These are phyloP conservation scores for Ictalurus punctatus DNA, from an alignment of 2,113 vertebrate genomes.

Conservation along the genomic window DNA sequence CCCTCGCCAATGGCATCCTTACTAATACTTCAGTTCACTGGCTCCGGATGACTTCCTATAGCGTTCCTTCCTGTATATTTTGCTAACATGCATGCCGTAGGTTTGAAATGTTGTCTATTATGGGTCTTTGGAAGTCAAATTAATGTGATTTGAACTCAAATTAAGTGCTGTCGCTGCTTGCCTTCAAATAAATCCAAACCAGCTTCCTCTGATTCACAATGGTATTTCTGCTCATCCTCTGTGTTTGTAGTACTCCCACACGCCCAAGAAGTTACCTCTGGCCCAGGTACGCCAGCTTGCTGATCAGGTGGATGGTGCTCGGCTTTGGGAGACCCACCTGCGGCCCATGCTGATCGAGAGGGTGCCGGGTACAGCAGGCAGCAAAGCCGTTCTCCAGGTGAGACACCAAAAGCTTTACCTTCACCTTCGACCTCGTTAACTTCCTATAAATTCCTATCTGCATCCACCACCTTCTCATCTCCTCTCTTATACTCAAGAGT, in stretches of 20 bases:
- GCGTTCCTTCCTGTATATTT: neutral
- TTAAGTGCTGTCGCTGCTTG: neutral
- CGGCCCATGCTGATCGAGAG: conserved; percentile 80
- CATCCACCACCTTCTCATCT: neutral
- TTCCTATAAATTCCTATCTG: neutral
- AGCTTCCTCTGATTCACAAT: neutral
- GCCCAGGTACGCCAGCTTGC: conserved; percentile 72
- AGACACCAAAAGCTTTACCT: neutral
- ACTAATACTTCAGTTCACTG: neutral
- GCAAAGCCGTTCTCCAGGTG: conserved; percentile 78
- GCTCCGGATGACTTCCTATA: neutral
- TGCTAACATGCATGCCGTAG: neutral
- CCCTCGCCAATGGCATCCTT: neutral
- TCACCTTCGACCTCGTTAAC: neutral
- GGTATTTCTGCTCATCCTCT: neutral
- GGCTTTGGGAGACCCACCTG: conserved; percentile 80
- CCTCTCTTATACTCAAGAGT: neutral
- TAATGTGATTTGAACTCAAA: neutral
- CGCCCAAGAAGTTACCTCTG: conserved; percentile 70
- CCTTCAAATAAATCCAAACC: neutral
- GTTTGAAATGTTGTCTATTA: neutral
- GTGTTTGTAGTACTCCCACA: conserved; percentile 66
- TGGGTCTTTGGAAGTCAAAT: neutral
- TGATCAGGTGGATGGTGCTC: conserved; percentile 72
- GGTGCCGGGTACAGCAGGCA: conserved; percentile 78